Evolutionary conservation across 2,888 invertebrate genomes (phyloP), one percentile per base, ranked within the genome.

Genomic region (Caenorhabditis virilis): DNA sequence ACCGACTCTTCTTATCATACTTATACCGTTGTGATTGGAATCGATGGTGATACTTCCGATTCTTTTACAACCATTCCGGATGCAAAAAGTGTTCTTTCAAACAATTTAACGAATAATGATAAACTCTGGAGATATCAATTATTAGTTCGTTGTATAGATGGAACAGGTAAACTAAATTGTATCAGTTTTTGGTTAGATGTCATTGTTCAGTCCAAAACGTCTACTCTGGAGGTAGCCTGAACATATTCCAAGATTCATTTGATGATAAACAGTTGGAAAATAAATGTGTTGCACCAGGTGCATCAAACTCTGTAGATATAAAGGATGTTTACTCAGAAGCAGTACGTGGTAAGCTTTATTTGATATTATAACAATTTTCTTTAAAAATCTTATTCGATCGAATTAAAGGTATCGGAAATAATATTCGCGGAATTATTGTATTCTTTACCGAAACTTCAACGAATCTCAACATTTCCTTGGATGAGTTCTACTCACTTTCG

Each of bases 91-190:
- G 36, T 18, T 5, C 23, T 45, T 9, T 4, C 13, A 15, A 4
- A 22, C 16, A 26, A 23, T 1, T 2, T 39, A 16, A 11, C 42
- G 2, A n/a, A 7, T 36, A 13, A 38, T 22, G 25, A 4, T n/a
- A 51, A 27, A 13, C 43, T 63, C 26, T 63, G 63, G 63, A 63
- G 53, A 27, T 63, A 53, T 22, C 63, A 63, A 36, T n/a, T 63
- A 16, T 18, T 63, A 9, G 47, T 39, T 7, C 42, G 49, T 23
- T 63, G 63, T 20, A n/a, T 38, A 0, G 57, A 53, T 41, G 63
- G 57, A 52, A 30, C 18, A 22, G 33, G 52, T 48, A 25, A n/a
- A n/a, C n/a, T n/a, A n/a, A n/a, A n/a, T n/a, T n/a, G n/a, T n/a
- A n/a, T n/a, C n/a, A n/a, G n/a, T n/a, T n/a, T n/a, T n/a, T n/a